These are phyloP conservation scores for Montifringilla adamsi DNA, from an alignment of 2,113 vertebrate species.

Conservation along the genomic window DNA sequence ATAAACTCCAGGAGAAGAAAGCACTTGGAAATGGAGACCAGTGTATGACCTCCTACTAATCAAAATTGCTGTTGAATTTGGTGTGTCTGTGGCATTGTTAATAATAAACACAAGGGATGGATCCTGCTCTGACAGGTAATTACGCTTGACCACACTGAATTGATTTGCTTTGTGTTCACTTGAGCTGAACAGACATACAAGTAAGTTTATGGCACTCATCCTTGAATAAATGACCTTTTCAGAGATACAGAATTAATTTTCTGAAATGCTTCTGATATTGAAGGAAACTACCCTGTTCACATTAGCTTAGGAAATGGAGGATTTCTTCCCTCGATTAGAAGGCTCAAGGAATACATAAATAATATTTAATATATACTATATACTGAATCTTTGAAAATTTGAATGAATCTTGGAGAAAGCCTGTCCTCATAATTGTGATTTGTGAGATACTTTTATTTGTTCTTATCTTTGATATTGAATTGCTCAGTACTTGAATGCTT, in stretches of 20 bases:
- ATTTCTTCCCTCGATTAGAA: background rate
- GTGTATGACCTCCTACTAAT: background rate
- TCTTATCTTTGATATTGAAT: constrained; percentile 29
- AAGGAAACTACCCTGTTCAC: background rate
- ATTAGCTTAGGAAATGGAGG: background rate
- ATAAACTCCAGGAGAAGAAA: background rate
- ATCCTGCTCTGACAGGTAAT: background rate
- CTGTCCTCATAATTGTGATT: constrained; percentile 41
- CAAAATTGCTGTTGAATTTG: background rate
- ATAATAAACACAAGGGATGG: background rate
- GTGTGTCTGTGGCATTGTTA: background rate
- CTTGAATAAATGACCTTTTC: background rate
- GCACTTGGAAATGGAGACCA: background rate
- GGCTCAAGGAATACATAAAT: background rate
- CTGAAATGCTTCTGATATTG: background rate
- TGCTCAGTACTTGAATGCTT: constrained; percentile 7
- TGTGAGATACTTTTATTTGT: constrained; percentile 15
- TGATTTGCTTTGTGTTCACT: constrained; percentile 32
- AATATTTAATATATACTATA: background rate
- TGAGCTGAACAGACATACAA: constrained; percentile 16
- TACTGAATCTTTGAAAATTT: background rate
- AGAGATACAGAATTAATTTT: constrained; percentile 38
- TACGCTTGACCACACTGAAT: constrained; percentile 7
- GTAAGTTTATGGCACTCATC: background rate
- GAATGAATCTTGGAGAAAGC: constrained; percentile 33